phyloP scores from a whole-genome alignment of 2,797 vertebrate genomes.

The Alauda arvensis region DNA sequence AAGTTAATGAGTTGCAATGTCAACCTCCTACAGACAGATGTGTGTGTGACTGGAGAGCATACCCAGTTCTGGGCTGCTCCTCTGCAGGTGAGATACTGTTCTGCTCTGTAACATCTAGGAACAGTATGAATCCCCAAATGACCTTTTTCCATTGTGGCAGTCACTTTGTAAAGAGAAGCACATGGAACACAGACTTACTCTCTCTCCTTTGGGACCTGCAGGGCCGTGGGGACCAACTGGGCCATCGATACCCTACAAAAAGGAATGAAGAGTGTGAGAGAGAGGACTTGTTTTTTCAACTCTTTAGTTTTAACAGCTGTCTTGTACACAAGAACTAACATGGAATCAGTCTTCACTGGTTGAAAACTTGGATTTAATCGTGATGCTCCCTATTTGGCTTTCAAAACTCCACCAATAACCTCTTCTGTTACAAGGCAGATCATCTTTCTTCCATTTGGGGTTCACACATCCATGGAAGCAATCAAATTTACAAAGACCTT shows the following conservation, averaged over 20 bases:
- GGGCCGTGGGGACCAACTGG: slow-evolving; percentile 89
- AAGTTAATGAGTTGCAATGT: neutral
- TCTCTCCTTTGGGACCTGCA: slow-evolving; percentile 96
- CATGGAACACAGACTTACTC: slow-evolving; percentile 76
- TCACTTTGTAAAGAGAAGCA: neutral
- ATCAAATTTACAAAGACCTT: neutral
- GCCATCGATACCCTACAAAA: slow-evolving; percentile 87
- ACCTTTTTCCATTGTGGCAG: neutral
- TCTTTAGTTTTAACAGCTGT: neutral
- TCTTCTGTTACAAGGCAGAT: neutral
- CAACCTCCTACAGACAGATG: neutral
- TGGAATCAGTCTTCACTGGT: slow-evolving; percentile 6
- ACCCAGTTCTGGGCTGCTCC: neutral
- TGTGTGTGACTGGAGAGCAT: fast-evolving
- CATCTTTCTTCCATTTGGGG: neutral
- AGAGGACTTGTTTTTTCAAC: neutral
- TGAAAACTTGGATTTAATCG: neutral
- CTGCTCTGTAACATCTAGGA: neutral
- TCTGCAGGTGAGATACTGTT: neutral
- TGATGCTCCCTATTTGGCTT: neutral
- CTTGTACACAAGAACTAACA: neutral
- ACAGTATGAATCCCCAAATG: fast-evolving
- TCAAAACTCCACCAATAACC: neutral
- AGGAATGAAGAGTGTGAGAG: slow-evolving; percentile 19
- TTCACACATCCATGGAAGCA: neutral